Conservation (phyloP, 1,140 invertebrate species). For the Harpegnathos saltator region DNA sequence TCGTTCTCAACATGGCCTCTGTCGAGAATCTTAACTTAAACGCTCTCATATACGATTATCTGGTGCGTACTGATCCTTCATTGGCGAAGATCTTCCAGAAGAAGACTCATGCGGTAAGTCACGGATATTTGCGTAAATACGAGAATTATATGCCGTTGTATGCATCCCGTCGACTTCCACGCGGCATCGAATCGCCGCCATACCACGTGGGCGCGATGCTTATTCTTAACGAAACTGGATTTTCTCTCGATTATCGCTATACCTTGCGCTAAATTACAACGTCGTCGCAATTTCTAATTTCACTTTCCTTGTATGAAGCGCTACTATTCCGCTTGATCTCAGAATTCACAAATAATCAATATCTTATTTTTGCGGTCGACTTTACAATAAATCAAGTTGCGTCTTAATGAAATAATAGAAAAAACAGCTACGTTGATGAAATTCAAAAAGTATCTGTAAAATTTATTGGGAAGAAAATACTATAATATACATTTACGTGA, state of each 20-base stretch:
- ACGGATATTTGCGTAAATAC: neutral
- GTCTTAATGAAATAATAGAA: too few species aligned
- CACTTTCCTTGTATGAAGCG: neutral
- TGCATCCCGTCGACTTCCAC: constrained; percentile 17
- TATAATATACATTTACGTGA: too few species aligned
- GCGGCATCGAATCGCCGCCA: constrained; percentile 65
- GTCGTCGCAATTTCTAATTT: neutral
- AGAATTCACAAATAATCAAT: neutral
- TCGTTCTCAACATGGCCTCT: too few species aligned
- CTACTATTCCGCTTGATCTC: neutral
- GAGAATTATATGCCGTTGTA: neutral
- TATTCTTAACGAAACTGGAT: neutral
- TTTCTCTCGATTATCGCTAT: neutral
- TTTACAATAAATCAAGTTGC: neutral
- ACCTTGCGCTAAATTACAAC: too few species aligned
- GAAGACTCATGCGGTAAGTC: constrained; percentile 88
- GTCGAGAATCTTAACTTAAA: constrained; percentile 76
- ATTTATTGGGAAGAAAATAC: too few species aligned
- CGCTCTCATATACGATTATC: constrained; percentile 87
- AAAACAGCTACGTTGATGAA: too few species aligned
- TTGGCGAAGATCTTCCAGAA: constrained; percentile 87
- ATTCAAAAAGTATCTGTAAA: too few species aligned
- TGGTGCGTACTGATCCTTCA: constrained; percentile 86
- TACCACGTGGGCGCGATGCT: constrained; percentile 76
- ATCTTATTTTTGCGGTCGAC: neutral